Evolutionary conservation across 92 coral and sea anemone genomes (phyloP).

Genomic region (Diadumene lineata): DNA sequence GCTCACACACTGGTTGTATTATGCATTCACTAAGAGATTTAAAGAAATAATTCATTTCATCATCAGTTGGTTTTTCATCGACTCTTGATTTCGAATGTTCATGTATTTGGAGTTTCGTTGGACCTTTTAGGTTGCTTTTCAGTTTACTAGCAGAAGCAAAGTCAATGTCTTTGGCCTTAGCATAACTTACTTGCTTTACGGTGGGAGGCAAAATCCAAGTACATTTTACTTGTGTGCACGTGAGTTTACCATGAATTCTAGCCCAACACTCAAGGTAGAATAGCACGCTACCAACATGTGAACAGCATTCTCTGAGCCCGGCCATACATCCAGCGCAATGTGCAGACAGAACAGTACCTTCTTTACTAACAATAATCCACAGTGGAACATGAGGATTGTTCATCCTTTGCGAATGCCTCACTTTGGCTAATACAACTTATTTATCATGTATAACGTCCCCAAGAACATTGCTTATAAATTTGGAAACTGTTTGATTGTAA

Average conservation of each 20-base stretch:
- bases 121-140: too few relatives aligned
- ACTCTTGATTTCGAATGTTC: too few relatives aligned
- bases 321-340: constrained; percentile 35
- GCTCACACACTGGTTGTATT: constrained; percentile 2
- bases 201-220: constrained; percentile 38
- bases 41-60: constrained; percentile 3
- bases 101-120: too few relatives aligned
- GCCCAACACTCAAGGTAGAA: constrained; percentile 42
- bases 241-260: constrained; percentile 41
- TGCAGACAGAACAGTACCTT: constrained; percentile 34
- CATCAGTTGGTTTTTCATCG: constrained; percentile 18
- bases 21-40: constrained; percentile 20
- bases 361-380: constrained; percentile 31
- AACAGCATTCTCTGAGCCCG: constrained; percentile 39
- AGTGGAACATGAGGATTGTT: constrained; percentile 24
- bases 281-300: constrained; percentile 39
- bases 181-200: constrained; percentile 32
- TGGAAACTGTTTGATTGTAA: constrained; percentile 57
- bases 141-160: constrained; percentile 51
- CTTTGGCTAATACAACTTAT: constrained; percentile 49
- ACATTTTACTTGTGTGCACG: constrained; percentile 54
- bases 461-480: constrained; percentile 28
- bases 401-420: too few relatives aligned
- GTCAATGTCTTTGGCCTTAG: constrained; percentile 44
- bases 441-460: constrained; percentile 42